Percentiles rank a stretch among this genome's conserved stretches.
Conservation (phyloP, 2,797 vertebrate genomes). For the Gymnocypris eckloni region DNA sequence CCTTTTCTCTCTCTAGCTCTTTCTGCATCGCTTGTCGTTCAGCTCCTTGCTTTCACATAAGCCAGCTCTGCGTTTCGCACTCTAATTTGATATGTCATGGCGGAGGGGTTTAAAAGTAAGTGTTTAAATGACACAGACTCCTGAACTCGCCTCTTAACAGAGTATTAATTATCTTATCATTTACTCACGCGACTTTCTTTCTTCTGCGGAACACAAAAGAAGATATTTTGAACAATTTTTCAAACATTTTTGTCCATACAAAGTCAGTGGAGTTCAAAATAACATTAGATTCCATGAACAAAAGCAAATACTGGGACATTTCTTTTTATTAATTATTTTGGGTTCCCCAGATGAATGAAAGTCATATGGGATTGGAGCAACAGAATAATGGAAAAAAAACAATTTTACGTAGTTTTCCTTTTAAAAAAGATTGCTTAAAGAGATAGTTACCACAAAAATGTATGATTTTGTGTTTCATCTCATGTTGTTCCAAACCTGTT, state of each 20-base stretch:
- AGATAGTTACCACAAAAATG: background rate
- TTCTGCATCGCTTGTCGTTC: conserved; percentile 41
- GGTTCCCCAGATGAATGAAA: background rate
- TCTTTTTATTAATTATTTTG: background rate
- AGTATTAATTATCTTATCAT: conserved; percentile 11
- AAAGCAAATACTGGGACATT: background rate
- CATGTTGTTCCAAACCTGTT: background rate
- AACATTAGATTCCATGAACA: background rate
- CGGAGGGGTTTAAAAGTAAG: conserved; percentile 7
- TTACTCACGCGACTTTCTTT: background rate
- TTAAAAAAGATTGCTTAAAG: background rate
- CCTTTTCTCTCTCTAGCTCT: conserved; percentile 47
- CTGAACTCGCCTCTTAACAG: conserved; percentile 21
- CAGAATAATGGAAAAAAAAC: background rate
- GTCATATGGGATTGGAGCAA: background rate
- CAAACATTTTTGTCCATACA: background rate
- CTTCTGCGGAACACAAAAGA: background rate
- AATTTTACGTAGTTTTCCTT: background rate
- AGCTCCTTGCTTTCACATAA: conserved; percentile 28
- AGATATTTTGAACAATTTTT: background rate
- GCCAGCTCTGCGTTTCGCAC: conserved; percentile 7
- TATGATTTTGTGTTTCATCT: background rate
- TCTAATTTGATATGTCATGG: conserved; percentile 32
- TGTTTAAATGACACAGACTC: conserved; percentile 7
- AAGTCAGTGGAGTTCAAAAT: background rate